Conservation (phyloP, 2,113 vertebrate species). For the Sinocyclocheilus anophthalmus region DNA sequence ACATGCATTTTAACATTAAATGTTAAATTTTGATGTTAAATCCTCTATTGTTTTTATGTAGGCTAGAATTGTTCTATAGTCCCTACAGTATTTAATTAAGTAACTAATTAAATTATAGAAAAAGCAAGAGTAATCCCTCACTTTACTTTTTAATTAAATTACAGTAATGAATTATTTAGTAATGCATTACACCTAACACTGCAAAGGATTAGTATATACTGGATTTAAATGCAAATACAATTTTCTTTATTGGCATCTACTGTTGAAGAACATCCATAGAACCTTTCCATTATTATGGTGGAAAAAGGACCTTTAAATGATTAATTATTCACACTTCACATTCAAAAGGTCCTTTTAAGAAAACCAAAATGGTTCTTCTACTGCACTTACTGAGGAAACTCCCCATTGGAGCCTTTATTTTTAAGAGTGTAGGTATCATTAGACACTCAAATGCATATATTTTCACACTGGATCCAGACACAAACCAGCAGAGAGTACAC, state of each 20-base stretch:
- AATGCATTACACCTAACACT: no score
- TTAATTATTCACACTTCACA: not conserved
- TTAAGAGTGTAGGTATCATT: not conserved
- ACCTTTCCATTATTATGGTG: no score
- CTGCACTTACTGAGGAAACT: not conserved
- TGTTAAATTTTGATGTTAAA: no score
- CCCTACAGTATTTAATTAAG: no score
- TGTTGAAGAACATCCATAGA: not conserved
- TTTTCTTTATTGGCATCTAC: not conserved
- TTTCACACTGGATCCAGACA: constrained; percentile 42
- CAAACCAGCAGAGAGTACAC: constrained; percentile 46
- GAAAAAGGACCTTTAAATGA: no score
- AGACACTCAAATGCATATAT: constrained; percentile 23
- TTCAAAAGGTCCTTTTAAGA: not conserved
- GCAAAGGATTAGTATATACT: not conserved
- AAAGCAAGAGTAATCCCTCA: no score
- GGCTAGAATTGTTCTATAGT: no score
- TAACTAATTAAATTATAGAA: no score
- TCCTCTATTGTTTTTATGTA: no score
- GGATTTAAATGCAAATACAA: not conserved
- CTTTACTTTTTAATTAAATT: no score
- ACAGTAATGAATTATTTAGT: no score
- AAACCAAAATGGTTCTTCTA: not conserved
- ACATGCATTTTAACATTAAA: no score
- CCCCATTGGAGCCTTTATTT: not conserved